Base-by-base conservation (phyloP, 2,797 vertebrate genomes). In the Hydrophis major region DNA sequence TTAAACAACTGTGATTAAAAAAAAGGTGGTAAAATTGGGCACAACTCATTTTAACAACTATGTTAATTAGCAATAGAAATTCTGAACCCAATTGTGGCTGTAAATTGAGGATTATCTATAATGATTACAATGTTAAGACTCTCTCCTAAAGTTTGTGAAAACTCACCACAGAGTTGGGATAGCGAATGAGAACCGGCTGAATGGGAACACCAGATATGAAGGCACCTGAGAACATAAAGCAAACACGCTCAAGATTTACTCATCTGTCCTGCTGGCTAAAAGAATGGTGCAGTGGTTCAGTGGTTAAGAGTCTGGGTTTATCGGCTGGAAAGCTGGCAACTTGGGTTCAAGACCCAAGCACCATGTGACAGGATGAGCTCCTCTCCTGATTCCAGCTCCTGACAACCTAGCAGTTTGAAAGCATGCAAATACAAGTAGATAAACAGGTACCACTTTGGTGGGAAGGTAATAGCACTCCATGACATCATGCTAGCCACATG, bases 141-240 rank as follows among this genome's bases (percentile, higher is more conserved):
- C 27, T 11, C 22, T 83, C n/a, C 20, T 25, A 74, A 74, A 22
- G 20, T 8, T 86, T 11, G 7, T 61, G 14, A 37, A 88, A 60
- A 97, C 98, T 98, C 96, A 99, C 99, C 98, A 98, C 93, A 91
- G 97, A 97, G 95, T 99, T 98, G 89, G 98, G 98, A 96, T 99
- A 99, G 92, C 95, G 98, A 96, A 99, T 96, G 95, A 99, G 96
- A 93, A 99, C 98, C 7, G 99, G 99, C 95, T 99, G 99, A 90
- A 99, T 98, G 0, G 99, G 98, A 66, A 99, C 98, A 42, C 98
- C 99, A 0, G 98, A 97, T 4, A 99, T 97, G 94, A 99, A 99
- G 57, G 98, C 99, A 97, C 99, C 99, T 99, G 95, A 86, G 87
- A 61, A 92, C 13, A 93, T 16, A 89, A 57, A 89, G 74, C 16